Evolutionary conservation across 2,113 vertebrate species (phyloP), one percentile per base, ranked within the genome.

Genomic region (Puntigrus tetrazona): DNA sequence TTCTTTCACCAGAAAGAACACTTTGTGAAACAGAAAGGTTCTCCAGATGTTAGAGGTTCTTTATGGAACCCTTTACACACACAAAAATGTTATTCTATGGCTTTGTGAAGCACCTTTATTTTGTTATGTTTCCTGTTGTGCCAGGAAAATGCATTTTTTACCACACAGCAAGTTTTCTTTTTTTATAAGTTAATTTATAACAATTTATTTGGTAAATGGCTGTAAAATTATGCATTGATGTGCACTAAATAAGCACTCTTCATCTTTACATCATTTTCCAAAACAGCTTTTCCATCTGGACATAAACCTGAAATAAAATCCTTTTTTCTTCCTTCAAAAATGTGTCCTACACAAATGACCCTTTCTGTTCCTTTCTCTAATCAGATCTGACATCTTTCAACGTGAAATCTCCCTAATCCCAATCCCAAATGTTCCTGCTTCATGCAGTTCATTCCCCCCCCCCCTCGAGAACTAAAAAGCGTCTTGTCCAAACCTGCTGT

Each of bases 361-460:
- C 20, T 25, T 11, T 72, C 22, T 72, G 69, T 72, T 5, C 1
- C 1, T 76, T 76, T 8, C 25, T 76, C 27, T 76, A 52, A 76
- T 76, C 45, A 52, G 47, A 76, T 52, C 27, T 52, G 18, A 76
- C 2, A 8, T 3, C n/a, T 47, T 74, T 47, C 52, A 16, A 27
- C 41, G 11, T 52, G 27, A 76, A 74, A 34, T 50, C 73, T 76
- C 73, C 45, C 73, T 76, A 76, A 76, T 52, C 45, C 73, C 25
- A 29, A 50, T 72, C 69, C 73, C 45, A 76, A 47, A 75, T 75
- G 45, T 52, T 50, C 73, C 45, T 16, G 11, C 14, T 75, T 45
- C n/a, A 25, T 75, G 14, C 9, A 52, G 18, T 52, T 50, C 5
- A 75, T 50, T 50, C n/a, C 5, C 18, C n/a, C 20, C 7, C 3